These are phyloP conservation scores for Heliconius eleuchia DNA, from an alignment of 1,140 invertebrate species.

Conservation along the genomic window DNA sequence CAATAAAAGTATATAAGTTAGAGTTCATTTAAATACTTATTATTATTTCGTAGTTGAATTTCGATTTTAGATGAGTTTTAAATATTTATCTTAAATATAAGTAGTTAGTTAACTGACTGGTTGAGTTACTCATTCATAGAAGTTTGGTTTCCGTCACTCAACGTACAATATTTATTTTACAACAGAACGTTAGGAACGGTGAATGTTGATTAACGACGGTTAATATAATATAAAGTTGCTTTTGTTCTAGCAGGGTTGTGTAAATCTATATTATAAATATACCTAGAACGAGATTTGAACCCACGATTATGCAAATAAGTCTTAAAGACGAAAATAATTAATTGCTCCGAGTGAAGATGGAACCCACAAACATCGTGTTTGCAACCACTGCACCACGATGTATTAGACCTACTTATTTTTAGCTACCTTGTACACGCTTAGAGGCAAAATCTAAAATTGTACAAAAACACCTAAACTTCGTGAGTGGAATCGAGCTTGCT, in stretches of 20 bases:
- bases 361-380: not conserved
- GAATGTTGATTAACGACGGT: too few relatives aligned
- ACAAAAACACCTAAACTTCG: not conserved
- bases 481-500: not conserved
- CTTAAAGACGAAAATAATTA: too few relatives aligned
- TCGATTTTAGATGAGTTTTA: too few relatives aligned
- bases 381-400: not conserved
- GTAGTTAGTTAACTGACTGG: not conserved
- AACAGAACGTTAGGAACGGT: too few relatives aligned
- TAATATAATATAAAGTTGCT: too few relatives aligned
- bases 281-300: not conserved
- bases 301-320: not conserved
- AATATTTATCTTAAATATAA: too few relatives aligned
- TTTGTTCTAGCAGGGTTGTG: too few relatives aligned
- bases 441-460: not conserved
- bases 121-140: not conserved
- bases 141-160: not conserved
- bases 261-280: not conserved
- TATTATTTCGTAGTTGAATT: not conserved
- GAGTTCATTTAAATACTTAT: not conserved
- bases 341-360: not conserved
- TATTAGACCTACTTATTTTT: not conserved
- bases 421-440: not conserved
- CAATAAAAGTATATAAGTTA: slow-evolving; percentile 6
- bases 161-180: too few relatives aligned